phyloP scores from a whole-genome alignment of 2,888 invertebrate genomes.

The Eilema sororculum region DNA sequence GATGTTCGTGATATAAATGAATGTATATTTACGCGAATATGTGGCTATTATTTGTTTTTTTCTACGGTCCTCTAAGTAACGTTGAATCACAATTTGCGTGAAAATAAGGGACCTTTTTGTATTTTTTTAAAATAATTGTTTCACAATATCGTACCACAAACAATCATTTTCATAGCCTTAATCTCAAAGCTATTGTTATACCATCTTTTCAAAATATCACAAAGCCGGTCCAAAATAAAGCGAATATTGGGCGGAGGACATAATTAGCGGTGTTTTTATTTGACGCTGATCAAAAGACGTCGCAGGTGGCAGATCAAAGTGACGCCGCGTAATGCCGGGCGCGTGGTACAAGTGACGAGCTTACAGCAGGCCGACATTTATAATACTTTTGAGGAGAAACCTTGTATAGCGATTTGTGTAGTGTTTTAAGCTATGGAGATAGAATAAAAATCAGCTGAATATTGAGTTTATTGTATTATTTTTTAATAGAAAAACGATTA shows the following conservation, averaged over 20 bases:
- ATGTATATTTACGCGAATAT: neutral
- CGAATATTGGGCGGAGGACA: conserved; percentile 24
- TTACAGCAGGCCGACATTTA: neutral
- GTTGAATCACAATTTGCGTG: neutral
- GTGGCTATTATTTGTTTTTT: neutral
- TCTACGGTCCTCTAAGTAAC: neutral
- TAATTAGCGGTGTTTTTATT: conserved; percentile 52
- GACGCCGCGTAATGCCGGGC: conserved; percentile 15
- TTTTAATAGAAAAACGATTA: too few species aligned
- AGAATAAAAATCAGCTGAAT: too few species aligned
- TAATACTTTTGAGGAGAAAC: neutral
- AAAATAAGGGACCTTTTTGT: neutral
- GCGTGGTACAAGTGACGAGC: conserved; percentile 1
- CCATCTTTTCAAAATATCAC: conserved; percentile 10
- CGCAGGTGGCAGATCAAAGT: conserved; percentile 53
- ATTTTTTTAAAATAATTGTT: neutral
- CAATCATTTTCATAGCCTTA: neutral
- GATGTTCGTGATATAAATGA: neutral
- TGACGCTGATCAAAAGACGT: conserved; percentile 47
- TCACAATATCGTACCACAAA: neutral
- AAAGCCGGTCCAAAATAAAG: conserved; percentile 10
- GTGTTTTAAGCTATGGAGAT: too few species aligned
- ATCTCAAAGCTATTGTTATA: conserved; percentile 12
- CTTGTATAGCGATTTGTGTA: too few species aligned
- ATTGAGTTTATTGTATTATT: too few species aligned